Base-by-base conservation (phyloP, 2,797 vertebrate species). In the Botia kubotai region DNA sequence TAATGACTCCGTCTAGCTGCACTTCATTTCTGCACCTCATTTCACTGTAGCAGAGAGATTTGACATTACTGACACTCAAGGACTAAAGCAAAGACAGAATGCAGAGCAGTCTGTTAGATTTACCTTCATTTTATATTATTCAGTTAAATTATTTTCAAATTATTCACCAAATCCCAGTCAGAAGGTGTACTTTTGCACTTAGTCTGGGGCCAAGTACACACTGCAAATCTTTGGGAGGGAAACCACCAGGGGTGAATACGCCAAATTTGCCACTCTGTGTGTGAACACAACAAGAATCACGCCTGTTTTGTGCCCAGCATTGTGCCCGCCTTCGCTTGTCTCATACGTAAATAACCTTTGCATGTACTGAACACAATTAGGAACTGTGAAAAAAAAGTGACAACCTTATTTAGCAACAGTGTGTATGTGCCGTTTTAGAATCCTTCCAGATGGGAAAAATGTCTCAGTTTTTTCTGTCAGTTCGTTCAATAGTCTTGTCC, bases 1-100 rank as follows among this genome's bases (percentile, higher is more conserved):
- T 90, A 88, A 89, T 84, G 87, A 91, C 83, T 84, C 75, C 53
- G 83, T 43, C 48, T 16, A 78, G 77, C 66, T 71, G 71, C 57
- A 82, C 71, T 84, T 76, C 48, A 29, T 75, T 80, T 73, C 60
- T 58, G 71, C 71, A 58, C 21, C 77, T 66, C 63, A 39, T 82
- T 71, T 74, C 77, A 46, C 62, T 43, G 6, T 74, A 71, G 43
- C 11, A 0, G 73, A 50, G 46, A 60, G 50, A 69, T 74, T 74
- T 65, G 23, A 70, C 46, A 74, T 53, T 58, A 48, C 57, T 72
- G 81, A 83, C 69, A 69, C 52, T 77, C 57, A 76, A 71, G 70
- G 77, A 63, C 77, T 72, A 62, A 7, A 21, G 62, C n/a, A 29
- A 26, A 58, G 71, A 50, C 29, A 26, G 58, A 71, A 46, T 60